Conservation (phyloP, 2,113 vertebrate species). For the Crotalus helleri region DNA sequence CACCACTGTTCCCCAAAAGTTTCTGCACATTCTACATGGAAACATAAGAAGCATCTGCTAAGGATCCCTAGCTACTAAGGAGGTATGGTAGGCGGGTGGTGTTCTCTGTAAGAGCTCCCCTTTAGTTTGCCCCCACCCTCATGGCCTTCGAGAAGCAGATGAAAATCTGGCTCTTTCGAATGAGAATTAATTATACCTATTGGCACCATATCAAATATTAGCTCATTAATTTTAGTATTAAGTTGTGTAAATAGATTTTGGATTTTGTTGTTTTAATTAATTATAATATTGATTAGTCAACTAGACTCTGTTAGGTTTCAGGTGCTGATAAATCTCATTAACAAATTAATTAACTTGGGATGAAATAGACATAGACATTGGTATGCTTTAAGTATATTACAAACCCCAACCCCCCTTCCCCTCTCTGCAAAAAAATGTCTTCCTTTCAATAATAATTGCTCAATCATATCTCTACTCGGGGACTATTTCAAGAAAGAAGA, state of each 20-base stretch:
- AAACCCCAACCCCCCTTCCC: neutral
- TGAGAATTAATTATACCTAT: neutral
- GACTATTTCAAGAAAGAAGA: neutral
- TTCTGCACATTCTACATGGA: neutral
- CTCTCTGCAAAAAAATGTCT: neutral
- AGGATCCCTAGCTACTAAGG: neutral
- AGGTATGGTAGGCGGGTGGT: neutral
- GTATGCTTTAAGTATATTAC: neutral
- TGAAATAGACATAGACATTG: neutral
- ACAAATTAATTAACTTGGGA: neutral
- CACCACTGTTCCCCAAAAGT: neutral
- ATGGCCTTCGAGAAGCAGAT: neutral
- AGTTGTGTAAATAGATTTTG: neutral
- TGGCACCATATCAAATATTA: neutral
- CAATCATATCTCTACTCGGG: neutral
- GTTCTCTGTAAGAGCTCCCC: neutral
- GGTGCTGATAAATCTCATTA: neutral
- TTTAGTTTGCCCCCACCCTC: neutral
- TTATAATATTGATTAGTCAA: neutral
- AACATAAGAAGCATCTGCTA: neutral
- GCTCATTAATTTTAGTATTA: neutral
- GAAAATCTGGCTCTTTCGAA: neutral
- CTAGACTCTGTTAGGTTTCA: neutral
- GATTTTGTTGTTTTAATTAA: neutral
- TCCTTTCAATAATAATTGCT: neutral